Conservation (phyloP, 1,140 invertebrate species). For the Andricus grossulariae region DNA sequence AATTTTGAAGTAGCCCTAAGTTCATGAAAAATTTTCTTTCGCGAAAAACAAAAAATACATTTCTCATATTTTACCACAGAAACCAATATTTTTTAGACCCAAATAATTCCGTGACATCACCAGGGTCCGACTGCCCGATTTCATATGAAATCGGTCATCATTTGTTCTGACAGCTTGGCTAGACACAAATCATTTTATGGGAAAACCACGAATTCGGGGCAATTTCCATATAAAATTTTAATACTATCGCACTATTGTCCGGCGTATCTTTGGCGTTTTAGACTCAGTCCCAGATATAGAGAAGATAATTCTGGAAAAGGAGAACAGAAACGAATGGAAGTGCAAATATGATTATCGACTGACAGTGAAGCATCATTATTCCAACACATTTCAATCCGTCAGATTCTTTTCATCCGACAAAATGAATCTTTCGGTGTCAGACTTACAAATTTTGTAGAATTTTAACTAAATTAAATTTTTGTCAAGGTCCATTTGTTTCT, state of each 20-base stretch:
- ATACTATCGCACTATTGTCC: conserved; percentile 54
- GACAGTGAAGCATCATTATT: background rate
- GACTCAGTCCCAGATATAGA: conserved; percentile 36
- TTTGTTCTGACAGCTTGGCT: background rate
- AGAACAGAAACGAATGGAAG: conserved; percentile 20
- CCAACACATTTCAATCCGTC: background rate
- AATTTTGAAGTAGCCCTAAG: too few species aligned
- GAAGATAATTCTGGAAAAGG: conserved; percentile 11
- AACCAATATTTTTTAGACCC: too few species aligned
- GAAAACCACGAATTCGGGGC: conserved; percentile 24
- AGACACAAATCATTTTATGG: background rate
- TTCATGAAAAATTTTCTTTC: too few species aligned
- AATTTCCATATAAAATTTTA: conserved; percentile 31
- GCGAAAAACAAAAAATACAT: too few species aligned
- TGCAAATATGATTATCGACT: background rate
- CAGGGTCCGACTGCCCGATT: too few species aligned
- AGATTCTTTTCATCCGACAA: background rate
- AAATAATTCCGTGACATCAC: too few species aligned
- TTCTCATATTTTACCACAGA: too few species aligned
- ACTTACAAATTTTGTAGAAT: too few species aligned
- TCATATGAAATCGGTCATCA: too few species aligned
- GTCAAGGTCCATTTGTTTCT: background rate
- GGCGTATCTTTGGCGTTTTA: conserved; percentile 58
- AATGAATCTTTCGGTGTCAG: background rate
- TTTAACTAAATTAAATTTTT: too few species aligned